Base-by-base conservation (phyloP, 2,797 vertebrate species). In the Sebastes flavidus region DNA sequence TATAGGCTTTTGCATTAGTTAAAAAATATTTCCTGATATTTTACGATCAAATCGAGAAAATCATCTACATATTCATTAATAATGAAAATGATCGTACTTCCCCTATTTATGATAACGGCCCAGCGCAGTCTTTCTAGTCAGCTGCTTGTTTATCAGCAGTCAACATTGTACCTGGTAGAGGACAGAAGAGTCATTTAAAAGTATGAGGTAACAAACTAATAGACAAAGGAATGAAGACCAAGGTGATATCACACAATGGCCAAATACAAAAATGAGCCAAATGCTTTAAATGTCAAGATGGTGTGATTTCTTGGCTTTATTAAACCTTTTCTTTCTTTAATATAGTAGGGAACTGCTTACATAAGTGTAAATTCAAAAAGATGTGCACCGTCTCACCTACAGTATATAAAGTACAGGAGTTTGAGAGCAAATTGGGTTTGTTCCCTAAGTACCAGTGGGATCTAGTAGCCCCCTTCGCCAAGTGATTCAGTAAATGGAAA, bases 401-500 rank as follows among this genome's bases (percentile, higher is more conserved):
- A 16, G 7, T 14, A 65, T 52, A 81, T 74, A 68, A 80, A 88
- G 61, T 81, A 63, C 36, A 80, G 60, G 16, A 75, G 65, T 82
- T 83, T 66, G 55, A 82, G 66, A 73, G 77, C 38, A 88, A 86
- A 89, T 85, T 84, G 66, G 73, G 71, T 88, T 84, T 83, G 75
- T 82, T 83, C 71, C 69, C 73, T 65, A 70, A 85, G 82, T 77
- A 84, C 87, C 89, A 69, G 52, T 49, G 82, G 87, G 87, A 91
- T 84, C 74, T 72, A 38, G 83, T 83, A 85, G 81, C 75, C 72
- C 72, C 61, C 74, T 59, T 86, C 38, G 65, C 82, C 78, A 88
- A 87, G 80, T 88, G 75, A 89, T 92, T 92, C 73, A 87, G 75
- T 84, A 91, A 92, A 93, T 91, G 85, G 83, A 78, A 85, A 68